Conservation (phyloP, 30 jellyfish, hydroid and myxozoan genomes). For the Rhopilema esculentum region DNA sequence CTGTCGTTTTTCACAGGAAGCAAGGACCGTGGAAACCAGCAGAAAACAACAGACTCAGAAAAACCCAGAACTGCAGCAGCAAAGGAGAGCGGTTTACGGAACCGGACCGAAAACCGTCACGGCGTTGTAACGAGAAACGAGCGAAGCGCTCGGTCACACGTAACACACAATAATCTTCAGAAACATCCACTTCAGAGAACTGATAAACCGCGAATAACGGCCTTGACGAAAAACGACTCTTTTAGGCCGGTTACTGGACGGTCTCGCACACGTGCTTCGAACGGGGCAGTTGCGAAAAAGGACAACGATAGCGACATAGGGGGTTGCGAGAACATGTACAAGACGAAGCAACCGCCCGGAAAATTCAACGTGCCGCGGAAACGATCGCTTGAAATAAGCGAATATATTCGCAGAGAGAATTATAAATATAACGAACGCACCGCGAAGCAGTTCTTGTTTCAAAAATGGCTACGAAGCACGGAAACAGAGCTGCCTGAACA, state of each 20-base stretch:
- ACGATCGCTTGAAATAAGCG: conserved; percentile 64
- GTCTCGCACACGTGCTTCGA: conserved; percentile 31
- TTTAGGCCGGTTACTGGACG: conserved; percentile 66
- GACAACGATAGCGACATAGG: conserved; percentile 60
- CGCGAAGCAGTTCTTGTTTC: conserved; percentile 71
- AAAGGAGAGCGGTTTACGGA: background rate
- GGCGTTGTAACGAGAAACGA: background rate
- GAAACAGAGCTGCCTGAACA: conserved; percentile 53
- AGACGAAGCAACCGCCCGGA: conserved; percentile 65
- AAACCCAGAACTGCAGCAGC: background rate
- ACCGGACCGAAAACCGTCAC: background rate
- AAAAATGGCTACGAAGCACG: conserved; percentile 68
- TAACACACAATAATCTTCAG: conserved; percentile 19
- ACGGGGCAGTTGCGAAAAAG: conserved; percentile 17
- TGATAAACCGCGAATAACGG: conserved; percentile 31
- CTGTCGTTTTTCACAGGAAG: conserved; percentile 63
- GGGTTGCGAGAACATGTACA: conserved; percentile 65
- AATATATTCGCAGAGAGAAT: conserved; percentile 62
- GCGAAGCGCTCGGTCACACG: background rate
- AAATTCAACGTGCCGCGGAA: conserved; percentile 56
- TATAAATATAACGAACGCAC: conserved; percentile 65
- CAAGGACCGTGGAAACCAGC: conserved; percentile 37
- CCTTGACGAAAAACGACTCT: conserved; percentile 37
- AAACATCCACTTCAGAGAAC: conserved; percentile 44
- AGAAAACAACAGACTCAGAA: conserved; percentile 4